A percentile compares a stretch with the other conserved stretches of the same genome.
phyloP scores from a whole-genome alignment of 2,113 vertebrate species.

The Willisornis vidua region DNA sequence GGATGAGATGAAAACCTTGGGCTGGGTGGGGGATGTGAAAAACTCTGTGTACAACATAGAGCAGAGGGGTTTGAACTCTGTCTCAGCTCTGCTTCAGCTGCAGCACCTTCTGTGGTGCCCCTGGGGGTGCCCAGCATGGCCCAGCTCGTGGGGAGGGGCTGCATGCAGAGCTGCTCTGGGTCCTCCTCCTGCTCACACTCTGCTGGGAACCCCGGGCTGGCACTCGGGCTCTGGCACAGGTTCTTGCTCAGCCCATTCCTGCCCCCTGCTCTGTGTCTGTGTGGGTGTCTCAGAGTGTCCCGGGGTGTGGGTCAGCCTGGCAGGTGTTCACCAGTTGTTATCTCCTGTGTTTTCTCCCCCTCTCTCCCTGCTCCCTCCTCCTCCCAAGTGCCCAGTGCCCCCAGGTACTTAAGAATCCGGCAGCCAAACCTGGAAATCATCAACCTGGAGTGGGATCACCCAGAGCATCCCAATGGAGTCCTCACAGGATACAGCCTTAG shows the following conservation, averaged over 20 bases:
- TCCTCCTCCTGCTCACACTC: background rate
- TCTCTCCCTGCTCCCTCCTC: slow-evolving; percentile 51
- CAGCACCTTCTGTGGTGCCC: fast-evolving
- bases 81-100: background rate
- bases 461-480: slow-evolving; percentile 91
- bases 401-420: slow-evolving; percentile 86
- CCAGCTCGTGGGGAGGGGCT: background rate
- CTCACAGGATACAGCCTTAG: slow-evolving; percentile 88
- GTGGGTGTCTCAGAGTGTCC: fast-evolving
- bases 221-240: background rate
- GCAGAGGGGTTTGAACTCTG: background rate
- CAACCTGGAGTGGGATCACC: slow-evolving; percentile 90
- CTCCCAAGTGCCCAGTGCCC: slow-evolving; percentile 87
- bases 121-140: background rate
- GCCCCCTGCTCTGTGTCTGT: background rate
- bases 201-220: background rate
- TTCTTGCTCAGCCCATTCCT: background rate
- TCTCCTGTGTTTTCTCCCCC: slow-evolving; percentile 27
- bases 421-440: slow-evolving; percentile 83
- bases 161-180: background rate
- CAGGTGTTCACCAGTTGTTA: background rate
- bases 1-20: background rate
- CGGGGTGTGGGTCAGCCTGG: background rate
- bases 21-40: background rate
- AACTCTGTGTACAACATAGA: fast-evolving